Evolutionary conservation across 2,888 invertebrate species (phyloP), one percentile per base, ranked within the genome.

Genomic region (Pecten maximus): DNA sequence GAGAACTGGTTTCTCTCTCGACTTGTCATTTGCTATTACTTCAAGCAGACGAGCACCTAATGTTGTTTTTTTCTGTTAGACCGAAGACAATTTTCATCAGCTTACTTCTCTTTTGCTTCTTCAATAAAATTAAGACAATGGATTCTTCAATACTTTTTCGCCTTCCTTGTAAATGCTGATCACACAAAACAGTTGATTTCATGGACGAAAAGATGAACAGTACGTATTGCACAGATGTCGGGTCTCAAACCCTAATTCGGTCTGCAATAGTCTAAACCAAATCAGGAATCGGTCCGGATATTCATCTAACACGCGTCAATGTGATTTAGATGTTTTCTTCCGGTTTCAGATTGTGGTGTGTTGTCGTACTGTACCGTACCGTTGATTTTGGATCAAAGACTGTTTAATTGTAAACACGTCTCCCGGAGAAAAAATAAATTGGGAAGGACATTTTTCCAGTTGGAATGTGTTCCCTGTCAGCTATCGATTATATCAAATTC

Each of bases 231-330:
- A 60, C 60, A 60, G 60, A 0, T 60, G 60, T 60, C 60, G 16
- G 60, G 2, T 60, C 60, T 60, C 60, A n/a, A 60, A n/a, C 23
- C n/a, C 23, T 60, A 60, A 60, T 60, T 60, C n/a, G 60, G 60
- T 60, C 60, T 60, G 60, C 60, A 60, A 60, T 60, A 60, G 60
- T 60, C 60, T 60, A 60, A 60, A 60, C 60, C 60, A 23, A 60
- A 60, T 60, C 60, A 60, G 60, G 60, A 60, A 60, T 60, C n/a
- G 60, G 60, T 19, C 60, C 60, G 60, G 60, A 60, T 60, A 16
- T 60, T 60, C 60, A 60, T 60, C 60, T 16, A 60, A 60, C 60
- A n/a, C 60, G 60, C 23, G 60, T 60, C 60, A 60, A 60, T 60
- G 60, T 60, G 23, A 60, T 60, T 60, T n/a, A 60, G 60, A 60